phyloP scores from a whole-genome alignment of 2,797 vertebrate species.

The Furcifer pardalis region DNA sequence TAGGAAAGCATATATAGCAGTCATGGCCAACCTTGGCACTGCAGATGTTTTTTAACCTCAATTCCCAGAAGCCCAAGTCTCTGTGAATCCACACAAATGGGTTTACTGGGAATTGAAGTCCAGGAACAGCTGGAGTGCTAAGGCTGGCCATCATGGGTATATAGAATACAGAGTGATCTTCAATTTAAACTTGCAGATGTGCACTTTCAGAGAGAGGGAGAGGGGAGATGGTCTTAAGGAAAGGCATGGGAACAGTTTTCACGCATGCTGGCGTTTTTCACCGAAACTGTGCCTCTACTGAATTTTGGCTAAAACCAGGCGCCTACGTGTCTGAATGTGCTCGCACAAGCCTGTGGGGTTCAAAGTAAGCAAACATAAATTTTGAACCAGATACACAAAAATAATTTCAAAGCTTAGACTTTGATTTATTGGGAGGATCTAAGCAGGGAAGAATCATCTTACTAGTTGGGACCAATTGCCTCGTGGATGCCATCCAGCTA shows the following conservation, averaged over 20 bases:
- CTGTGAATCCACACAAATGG: too few relatives aligned
- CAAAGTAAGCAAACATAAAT: conserved; percentile 2
- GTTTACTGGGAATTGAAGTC: too few relatives aligned
- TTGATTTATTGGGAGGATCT: conserved; percentile 16
- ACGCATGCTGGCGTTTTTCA: not conserved
- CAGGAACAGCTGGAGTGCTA: too few relatives aligned
- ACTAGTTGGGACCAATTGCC: conserved; percentile 19
- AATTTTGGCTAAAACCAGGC: not conserved
- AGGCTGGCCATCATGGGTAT: too few relatives aligned
- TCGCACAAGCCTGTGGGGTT: not conserved
- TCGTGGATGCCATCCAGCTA: conserved; percentile 16
- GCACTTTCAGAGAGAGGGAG: not conserved
- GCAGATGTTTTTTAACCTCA: too few relatives aligned
- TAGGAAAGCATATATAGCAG: not conserved
- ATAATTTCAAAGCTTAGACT: not conserved
- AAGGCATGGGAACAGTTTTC: not conserved
- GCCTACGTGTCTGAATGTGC: not conserved
- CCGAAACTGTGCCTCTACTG: not conserved
- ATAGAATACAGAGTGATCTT: not conserved
- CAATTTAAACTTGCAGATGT: too few relatives aligned
- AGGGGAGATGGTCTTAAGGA: too few relatives aligned
- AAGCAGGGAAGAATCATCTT: not conserved
- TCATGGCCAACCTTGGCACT: too few relatives aligned
- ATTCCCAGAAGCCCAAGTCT: too few relatives aligned
- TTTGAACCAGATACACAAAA: not conserved